Evolutionary conservation across 2,888 invertebrate genomes (phyloP), one percentile per base, ranked within the genome.

Genomic region (Cecidostiba fungosa): DNA sequence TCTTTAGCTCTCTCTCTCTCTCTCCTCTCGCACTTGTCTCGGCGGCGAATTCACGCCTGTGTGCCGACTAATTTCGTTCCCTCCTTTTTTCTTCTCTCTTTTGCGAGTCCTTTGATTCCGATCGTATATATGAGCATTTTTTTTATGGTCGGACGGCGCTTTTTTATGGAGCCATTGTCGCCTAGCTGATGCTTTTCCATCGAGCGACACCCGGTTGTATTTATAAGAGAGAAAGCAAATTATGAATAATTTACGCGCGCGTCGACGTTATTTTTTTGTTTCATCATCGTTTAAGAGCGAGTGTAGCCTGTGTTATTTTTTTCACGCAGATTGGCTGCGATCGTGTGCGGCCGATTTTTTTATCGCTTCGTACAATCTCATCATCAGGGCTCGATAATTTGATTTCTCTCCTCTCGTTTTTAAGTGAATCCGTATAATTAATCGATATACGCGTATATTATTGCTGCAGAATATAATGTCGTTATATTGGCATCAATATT

Each of bases 231-330:
- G 70, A 54, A 79, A 50, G 70, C 70, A 47, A 70, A 50, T 79
- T 79, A 54, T 70, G 79, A 79, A 79, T 54, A 47, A 69, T 69
- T 78, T 69, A 78, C 32, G 66, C 78, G 76, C n/a, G 16, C 23
- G 14, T n/a, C 26, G 2, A 29, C 8, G 3, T 23, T 8, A 0
- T 23, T 0, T 6, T 59, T 0, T 23, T 59, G 4, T 59, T 23
- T 10, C 59, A 19, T 59, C 16, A 3, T 59, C 19, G 19, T 62
- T 23, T 1, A 23, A 23, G 50, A 19, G 4, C 8, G n/a, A 59
- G 54, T 23, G n/a, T n/a, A n/a, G n/a, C n/a, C n/a, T n/a, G n/a
- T n/a, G n/a, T n/a, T n/a, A n/a, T 50, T 59, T n/a, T 59, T 59
- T 59, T 59, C 54, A n/a, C 23, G 54, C 23, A 59, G n/a, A 54